A percentile compares a stretch with the other conserved stretches of the same genome.
Conservation (phyloP, 2,888 invertebrate genomes). For the Metallyticus violacea region DNA sequence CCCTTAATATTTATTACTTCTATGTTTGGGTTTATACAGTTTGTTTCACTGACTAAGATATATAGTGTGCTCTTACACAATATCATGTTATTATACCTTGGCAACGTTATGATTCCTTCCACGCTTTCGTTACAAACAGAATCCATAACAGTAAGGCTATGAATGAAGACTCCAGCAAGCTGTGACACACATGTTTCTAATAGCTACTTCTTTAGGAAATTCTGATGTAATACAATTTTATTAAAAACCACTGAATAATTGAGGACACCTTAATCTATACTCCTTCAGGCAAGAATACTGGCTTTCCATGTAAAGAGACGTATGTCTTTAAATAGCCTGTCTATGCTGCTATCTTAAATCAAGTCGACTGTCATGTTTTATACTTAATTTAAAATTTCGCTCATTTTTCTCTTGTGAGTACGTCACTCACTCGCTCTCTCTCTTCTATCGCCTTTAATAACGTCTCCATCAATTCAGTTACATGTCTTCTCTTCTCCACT, state of each 20-base stretch:
- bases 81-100: no score
- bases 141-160: no score
- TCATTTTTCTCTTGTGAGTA: neutral
- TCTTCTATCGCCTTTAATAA: constrained; percentile 1
- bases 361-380: neutral
- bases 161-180: no score
- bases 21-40: no score
- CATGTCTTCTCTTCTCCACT: neutral
- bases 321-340: neutral
- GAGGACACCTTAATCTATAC: neutral
- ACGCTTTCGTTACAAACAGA: no score
- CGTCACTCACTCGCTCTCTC: neutral
- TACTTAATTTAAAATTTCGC: neutral
- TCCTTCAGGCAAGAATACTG: neutral
- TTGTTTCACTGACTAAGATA: no score
- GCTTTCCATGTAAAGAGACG: neutral
- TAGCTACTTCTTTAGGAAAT: neutral
- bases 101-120: no score
- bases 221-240: neutral
- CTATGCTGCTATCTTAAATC: neutral
- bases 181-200: no score
- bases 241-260: neutral
- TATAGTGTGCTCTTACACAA: no score
- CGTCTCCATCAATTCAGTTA: neutral
- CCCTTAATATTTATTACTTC: no score